A percentile compares a stretch with the other conserved stretches of the same genome.
Conservation (phyloP, 2,888 invertebrate genomes). For the Labia minor region DNA sequence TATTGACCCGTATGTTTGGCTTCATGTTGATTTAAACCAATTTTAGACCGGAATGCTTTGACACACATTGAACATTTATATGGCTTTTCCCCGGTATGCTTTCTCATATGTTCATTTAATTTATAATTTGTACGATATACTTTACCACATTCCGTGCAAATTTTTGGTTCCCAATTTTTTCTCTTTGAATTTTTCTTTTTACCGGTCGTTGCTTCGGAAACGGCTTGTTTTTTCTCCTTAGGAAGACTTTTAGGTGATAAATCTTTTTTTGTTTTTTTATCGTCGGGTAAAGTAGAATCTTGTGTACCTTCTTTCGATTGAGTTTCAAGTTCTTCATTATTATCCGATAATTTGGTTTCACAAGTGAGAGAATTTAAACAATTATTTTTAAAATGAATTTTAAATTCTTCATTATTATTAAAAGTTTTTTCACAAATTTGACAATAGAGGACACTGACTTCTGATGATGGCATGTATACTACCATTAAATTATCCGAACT, state of each 20-base stretch:
- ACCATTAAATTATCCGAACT: conserved; percentile 13
- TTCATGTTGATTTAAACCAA: conserved; percentile 48
- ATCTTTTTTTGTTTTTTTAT: conserved; percentile 1
- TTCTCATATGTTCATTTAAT: conserved; percentile 43
- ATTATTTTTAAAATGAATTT: conserved; percentile 36
- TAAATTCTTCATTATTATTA: conserved; percentile 33
- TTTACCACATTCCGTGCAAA: conserved; percentile 47
- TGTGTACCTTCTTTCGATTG: conserved; percentile 34
- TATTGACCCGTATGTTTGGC: conserved; percentile 49
- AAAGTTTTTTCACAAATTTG: conserved; percentile 37
- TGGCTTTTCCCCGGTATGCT: conserved; percentile 49
- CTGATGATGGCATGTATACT: neutral
- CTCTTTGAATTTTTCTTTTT: conserved; percentile 30
- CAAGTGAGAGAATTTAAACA: conserved; percentile 38
- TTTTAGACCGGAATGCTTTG: conserved; percentile 49
- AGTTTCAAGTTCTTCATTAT: conserved; percentile 36
- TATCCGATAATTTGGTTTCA: conserved; percentile 39
- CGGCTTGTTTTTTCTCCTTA: neutral
- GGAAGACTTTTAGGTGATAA: neutral
- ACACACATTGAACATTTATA: conserved; percentile 46
- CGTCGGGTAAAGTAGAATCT: conserved; percentile 7
- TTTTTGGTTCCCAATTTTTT: conserved; percentile 38
- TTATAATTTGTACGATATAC: conserved; percentile 44
- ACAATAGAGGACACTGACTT: conserved; percentile 31
- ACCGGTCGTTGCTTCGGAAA: conserved; percentile 16